A percentile compares a stretch with the other conserved stretches of the same genome.
These are phyloP conservation scores for Eledone cirrhosa DNA, from an alignment of 2,888 invertebrate species.

Conservation along the genomic window DNA sequence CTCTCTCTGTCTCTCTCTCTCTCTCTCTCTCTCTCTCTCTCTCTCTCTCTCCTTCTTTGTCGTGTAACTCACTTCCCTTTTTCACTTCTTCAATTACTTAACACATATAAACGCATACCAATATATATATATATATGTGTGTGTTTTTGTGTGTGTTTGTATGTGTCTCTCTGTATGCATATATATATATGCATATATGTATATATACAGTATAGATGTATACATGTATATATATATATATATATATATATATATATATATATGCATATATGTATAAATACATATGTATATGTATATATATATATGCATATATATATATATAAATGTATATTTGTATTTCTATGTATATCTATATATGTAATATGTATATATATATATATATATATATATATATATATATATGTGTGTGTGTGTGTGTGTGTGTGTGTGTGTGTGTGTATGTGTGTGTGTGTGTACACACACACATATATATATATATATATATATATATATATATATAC, in stretches of 20 bases:
- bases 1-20: no score
- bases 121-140: not conserved
- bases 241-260: not conserved
- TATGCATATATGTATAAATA: not conserved
- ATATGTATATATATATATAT: not conserved
- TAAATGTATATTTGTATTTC: not conserved
- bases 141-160: not conserved
- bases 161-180: not conserved
- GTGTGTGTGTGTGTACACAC: not conserved
- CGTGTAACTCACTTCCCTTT: no score
- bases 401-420: not conserved
- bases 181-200: not conserved
- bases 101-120: not conserved
- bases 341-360: not conserved
- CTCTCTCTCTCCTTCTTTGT: no score
- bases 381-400: not conserved
- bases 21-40: no score
- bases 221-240: not conserved
- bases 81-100: no score
- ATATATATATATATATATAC: not conserved
- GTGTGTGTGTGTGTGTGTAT: not conserved
- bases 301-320: not conserved
- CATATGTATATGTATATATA: not conserved
- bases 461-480: not conserved
- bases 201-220: not conserved